Evolutionary conservation across 1,140 invertebrate genomes (phyloP).

Genomic region (Odontomachus brunneus): DNA sequence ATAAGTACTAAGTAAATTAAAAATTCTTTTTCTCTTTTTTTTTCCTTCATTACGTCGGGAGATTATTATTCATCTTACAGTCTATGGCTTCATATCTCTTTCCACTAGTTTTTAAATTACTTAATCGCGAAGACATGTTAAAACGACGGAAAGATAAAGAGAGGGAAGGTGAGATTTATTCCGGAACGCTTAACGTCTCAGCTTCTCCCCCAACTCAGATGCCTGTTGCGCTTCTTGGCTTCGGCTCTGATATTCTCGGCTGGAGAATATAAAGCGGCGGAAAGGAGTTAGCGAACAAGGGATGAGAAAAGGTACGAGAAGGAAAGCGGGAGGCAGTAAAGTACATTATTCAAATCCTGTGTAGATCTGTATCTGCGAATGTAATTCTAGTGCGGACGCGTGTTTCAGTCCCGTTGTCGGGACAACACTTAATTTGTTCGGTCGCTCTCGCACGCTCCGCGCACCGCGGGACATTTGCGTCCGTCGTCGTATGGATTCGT

Average conservation of each 20-base stretch:
- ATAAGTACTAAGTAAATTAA: too few species aligned
- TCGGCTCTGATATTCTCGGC: slow-evolving; percentile 48
- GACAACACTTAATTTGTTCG: slow-evolving; percentile 78
- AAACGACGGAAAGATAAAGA: neutral
- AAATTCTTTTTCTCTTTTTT: too few species aligned
- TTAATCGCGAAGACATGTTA: too few species aligned
- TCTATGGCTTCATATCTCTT: too few species aligned
- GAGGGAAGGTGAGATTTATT: too few species aligned
- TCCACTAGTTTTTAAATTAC: too few species aligned
- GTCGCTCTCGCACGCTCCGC: slow-evolving; percentile 42
- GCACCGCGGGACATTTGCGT: slow-evolving; percentile 57
- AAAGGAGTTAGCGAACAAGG: neutral
- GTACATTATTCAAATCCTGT: slow-evolving; percentile 78
- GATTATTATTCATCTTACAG: too few species aligned
- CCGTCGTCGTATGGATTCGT: slow-evolving; percentile 4
- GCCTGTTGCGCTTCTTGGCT: slow-evolving; percentile 24
- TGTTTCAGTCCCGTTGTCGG: slow-evolving; percentile 75
- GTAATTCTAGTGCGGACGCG: slow-evolving; percentile 78
- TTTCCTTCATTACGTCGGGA: too few species aligned
- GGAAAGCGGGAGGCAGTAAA: neutral
- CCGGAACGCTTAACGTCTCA: neutral
- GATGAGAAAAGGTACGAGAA: neutral
- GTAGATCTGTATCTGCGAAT: slow-evolving; percentile 78
- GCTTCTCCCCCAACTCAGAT: slow-evolving; percentile 18
- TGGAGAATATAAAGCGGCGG: slow-evolving; percentile 37